Conservation (phyloP, 1,140 invertebrate genomes). For the Apocrypta bakeri region DNA sequence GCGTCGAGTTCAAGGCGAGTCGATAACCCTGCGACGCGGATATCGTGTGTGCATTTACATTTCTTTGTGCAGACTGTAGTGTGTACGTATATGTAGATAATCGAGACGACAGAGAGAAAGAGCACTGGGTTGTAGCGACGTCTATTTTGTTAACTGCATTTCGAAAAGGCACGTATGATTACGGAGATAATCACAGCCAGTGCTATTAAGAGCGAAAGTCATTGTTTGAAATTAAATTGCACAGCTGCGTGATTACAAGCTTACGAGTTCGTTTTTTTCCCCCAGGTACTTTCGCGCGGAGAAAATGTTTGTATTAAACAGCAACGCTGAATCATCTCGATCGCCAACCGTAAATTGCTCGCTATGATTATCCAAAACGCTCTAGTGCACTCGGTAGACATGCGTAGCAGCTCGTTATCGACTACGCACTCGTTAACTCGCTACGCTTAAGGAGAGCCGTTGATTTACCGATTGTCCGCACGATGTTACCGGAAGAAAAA, state of each 20-base stretch:
- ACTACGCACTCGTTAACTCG: too few relatives aligned
- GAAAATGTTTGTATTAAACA: not conserved
- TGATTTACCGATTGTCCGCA: too few relatives aligned
- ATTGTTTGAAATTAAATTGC: not conserved
- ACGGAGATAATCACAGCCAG: not conserved
- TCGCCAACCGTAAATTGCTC: not conserved
- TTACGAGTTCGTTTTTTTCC: too few relatives aligned
- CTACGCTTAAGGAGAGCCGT: too few relatives aligned
- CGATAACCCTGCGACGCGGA: conserved; percentile 50
- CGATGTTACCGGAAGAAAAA: too few relatives aligned
- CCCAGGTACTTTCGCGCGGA: not conserved
- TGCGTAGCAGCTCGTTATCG: too few relatives aligned
- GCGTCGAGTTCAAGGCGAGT: conserved; percentile 57
- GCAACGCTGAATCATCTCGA: not conserved
- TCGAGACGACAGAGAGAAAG: not conserved
- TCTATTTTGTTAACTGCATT: too few relatives aligned
- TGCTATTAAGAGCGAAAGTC: not conserved
- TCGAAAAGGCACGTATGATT: not conserved
- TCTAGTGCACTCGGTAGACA: not conserved
- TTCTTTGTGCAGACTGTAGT: conserved; percentile 23
- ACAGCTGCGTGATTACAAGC: too few relatives aligned
- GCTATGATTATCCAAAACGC: not conserved
- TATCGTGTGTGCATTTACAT: conserved; percentile 13
- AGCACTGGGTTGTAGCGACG: not conserved
- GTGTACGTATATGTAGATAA: not conserved